Conservation (phyloP, 2,797 vertebrate genomes). For the Ibycter americanus region DNA sequence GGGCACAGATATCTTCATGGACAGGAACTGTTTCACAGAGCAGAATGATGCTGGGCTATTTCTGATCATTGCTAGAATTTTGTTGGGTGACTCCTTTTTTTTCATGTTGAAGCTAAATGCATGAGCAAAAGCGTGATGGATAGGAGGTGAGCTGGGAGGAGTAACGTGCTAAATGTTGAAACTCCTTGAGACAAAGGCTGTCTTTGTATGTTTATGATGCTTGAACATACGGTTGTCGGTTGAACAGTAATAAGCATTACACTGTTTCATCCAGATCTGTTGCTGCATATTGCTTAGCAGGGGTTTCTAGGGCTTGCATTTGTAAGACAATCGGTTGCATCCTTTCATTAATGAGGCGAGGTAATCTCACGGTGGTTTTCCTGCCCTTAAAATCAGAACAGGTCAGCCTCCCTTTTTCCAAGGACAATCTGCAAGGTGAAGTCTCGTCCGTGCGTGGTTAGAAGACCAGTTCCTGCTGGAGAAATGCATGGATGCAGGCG, state of each 20-base stretch:
- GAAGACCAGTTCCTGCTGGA: neutral
- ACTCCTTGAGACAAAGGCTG: neutral
- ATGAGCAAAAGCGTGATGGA: neutral
- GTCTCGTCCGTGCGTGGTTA: accelerated
- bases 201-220: neutral
- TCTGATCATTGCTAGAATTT: neutral
- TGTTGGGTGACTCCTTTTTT: neutral
- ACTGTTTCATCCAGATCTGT: neutral
- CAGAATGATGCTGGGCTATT: neutral
- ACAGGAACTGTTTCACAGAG: neutral
- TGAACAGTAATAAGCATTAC: neutral
- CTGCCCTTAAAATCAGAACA: neutral
- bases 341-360: neutral
- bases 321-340: neutral
- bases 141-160: neutral
- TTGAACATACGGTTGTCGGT: accelerated
- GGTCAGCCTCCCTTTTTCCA: neutral
- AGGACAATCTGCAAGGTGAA: neutral
- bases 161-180: neutral
- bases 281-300: neutral
- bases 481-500: neutral
- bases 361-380: neutral
- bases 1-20: neutral
- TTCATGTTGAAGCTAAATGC: neutral
- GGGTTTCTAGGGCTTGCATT: neutral